phyloP scores from a whole-genome alignment of 23 tunicate genomes.

The Clavelina lepadiformis region DNA sequence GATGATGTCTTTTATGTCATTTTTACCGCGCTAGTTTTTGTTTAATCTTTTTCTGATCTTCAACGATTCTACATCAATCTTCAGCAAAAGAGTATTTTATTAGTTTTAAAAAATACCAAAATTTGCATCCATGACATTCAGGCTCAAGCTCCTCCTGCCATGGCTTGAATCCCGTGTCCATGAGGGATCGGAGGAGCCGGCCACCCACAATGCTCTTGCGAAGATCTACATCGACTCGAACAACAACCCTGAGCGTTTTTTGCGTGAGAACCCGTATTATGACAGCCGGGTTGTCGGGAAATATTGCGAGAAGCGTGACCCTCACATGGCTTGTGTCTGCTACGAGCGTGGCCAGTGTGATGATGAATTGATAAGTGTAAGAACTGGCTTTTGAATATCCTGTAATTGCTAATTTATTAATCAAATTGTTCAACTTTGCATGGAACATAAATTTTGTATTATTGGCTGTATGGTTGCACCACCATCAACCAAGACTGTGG shows the following conservation, averaged over 20 bases:
- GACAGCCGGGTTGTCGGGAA: slow-evolving; percentile 94
- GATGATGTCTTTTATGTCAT: background rate
- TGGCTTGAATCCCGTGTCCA: slow-evolving; percentile 97
- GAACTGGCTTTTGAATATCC: background rate
- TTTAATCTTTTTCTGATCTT: no score
- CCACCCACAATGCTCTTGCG: slow-evolving; percentile 99
- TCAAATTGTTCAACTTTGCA: no score
- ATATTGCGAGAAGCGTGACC: slow-evolving; percentile 99
- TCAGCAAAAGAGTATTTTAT: no score
- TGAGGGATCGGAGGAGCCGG: slow-evolving; percentile 96
- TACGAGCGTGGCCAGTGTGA: slow-evolving; percentile 97
- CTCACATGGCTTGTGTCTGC: slow-evolving; percentile 96
- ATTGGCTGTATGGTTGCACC: no score
- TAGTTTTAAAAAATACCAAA: no score
- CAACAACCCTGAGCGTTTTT: slow-evolving; percentile 97
- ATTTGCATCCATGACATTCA: background rate
- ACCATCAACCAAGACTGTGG: no score
- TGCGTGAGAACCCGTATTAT: slow-evolving; percentile 95
- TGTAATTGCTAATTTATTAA: no score
- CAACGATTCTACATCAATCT: no score
- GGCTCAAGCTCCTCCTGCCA: slow-evolving; percentile 93
- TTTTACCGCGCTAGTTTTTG: background rate
- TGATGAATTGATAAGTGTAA: slow-evolving; percentile 87
- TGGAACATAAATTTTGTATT: no score
- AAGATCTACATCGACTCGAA: slow-evolving; percentile 99